Conservation (phyloP, 2,113 vertebrate species). For the pig (Sus scrofa) region DNA sequence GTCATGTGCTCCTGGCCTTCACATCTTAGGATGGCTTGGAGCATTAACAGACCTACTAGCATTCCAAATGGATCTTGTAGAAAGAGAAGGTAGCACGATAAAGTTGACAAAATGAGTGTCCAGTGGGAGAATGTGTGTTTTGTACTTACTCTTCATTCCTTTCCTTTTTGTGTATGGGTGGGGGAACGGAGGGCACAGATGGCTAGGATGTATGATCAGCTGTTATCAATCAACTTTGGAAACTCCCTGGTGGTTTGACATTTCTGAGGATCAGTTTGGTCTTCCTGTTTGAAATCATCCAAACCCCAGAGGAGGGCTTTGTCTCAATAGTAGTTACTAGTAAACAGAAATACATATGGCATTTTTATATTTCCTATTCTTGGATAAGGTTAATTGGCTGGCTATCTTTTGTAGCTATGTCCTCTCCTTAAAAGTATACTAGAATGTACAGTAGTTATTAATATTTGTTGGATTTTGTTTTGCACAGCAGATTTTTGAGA, state of each 20-base stretch:
- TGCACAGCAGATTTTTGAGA: neutral
- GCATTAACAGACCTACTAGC: neutral
- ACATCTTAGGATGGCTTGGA: neutral
- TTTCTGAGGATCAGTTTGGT: slow-evolving; percentile 62
- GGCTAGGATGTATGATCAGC: slow-evolving; percentile 64
- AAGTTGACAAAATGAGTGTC: neutral
- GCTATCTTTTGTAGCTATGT: neutral
- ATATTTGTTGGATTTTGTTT: slow-evolving; percentile 47
- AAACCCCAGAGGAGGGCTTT: slow-evolving; percentile 37
- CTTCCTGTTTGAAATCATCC: slow-evolving; percentile 64
- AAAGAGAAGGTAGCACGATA: neutral
- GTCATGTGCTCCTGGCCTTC: neutral
- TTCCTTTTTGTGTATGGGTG: neutral
- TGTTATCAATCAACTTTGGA: slow-evolving; percentile 74
- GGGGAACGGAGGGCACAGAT: neutral
- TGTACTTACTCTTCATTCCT: neutral
- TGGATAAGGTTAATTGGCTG: slow-evolving; percentile 29
- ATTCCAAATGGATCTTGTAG: neutral
- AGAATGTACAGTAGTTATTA: neutral
- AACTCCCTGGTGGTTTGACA: slow-evolving; percentile 72
- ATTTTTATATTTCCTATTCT: slow-evolving; percentile 56
- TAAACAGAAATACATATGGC: slow-evolving; percentile 44
- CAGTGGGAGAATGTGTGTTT: neutral
- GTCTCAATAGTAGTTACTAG: slow-evolving; percentile 7
- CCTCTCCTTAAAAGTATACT: neutral